Evolutionary conservation across 2,888 invertebrate species (phyloP), one percentile per base, ranked within the genome.

Genomic region (Euproctis similis): DNA sequence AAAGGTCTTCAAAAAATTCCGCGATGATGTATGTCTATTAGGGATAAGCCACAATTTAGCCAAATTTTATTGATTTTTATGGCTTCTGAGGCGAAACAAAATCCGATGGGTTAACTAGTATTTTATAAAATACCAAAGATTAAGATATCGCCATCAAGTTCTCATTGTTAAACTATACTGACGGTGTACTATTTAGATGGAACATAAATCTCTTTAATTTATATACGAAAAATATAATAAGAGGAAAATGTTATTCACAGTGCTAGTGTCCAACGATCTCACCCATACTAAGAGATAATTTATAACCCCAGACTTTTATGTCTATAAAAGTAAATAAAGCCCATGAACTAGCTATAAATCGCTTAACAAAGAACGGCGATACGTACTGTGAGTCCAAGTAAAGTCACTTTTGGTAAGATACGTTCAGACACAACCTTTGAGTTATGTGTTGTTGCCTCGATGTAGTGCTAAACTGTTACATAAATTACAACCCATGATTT

Each of bases 271-370:
- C 68, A 57, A 59, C 63, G 34, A 53, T 61, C 60, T 62, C 53
- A 65, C 69, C n/a, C 56, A 59, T 57, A 53, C 55, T 46, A 44
- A 42, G 50, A 37, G 42, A 63, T 78, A 72, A 82, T 84, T 84
- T 84, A 84, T 80, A 65, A 70, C 67, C n/a, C 31, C 37, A 42
- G 49, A 45, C 44, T 50, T 45, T 47, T 47, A 50, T 31, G 63
- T 68, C 77, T 75, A 77, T 78, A 78, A 78, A 78, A 80, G 77
- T 78, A 80, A 82, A 81, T 81, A 82, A 80, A 80, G 63, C 68
- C 71, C 71, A 74, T 73, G 78, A 76, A 78, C 75, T 61, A 68
- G 68, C 72, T 53, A 81, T 81, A 78, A 77, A 81, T 80, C 65
- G 56, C 59, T 54, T 52, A 65, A 71, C 72, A 74, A 72, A 74